These are phyloP conservation scores for Pitangus sulphuratus DNA, from an alignment of 2,797 vertebrate species.

Conservation along the genomic window DNA sequence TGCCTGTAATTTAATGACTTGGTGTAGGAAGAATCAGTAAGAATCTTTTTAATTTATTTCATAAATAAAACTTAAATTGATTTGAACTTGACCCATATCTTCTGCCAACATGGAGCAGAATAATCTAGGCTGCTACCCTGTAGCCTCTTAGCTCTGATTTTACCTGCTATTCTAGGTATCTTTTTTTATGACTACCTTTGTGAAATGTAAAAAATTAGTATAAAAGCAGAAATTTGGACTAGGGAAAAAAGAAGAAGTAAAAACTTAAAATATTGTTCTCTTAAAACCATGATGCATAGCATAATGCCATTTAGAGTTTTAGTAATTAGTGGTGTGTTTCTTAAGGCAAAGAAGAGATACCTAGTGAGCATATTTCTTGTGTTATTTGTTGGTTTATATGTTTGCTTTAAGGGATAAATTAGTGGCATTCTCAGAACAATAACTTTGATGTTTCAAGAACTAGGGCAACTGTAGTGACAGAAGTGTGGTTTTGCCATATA, in stretches of 20 bases:
- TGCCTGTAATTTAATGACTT: neutral
- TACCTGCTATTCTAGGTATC: neutral
- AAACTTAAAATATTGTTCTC: neutral
- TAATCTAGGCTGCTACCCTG: neutral
- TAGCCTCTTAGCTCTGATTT: neutral
- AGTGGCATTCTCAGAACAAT: constrained; percentile 41
- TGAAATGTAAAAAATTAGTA: neutral
- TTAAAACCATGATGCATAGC: neutral
- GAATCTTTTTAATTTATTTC: neutral
- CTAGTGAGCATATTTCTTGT: constrained; percentile 17
- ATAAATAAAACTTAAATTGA: neutral
- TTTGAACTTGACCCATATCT: neutral
- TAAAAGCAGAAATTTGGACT: neutral
- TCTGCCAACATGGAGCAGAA: neutral
- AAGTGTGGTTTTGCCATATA: constrained; percentile 10
- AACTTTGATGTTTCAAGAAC: constrained; percentile 56
- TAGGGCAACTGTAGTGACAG: constrained; percentile 52
- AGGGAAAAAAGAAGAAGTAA: neutral
- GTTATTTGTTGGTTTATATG: constrained; percentile 34
- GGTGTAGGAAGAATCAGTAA: neutral
- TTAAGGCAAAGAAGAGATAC: constrained; percentile 14
- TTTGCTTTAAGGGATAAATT: constrained; percentile 66
- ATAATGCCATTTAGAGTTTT: neutral
- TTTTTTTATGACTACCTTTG: neutral
- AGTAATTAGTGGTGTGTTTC: constrained; percentile 5